Conservation (phyloP, 2,888 invertebrate species). For the Ptilodon capucinus region DNA sequence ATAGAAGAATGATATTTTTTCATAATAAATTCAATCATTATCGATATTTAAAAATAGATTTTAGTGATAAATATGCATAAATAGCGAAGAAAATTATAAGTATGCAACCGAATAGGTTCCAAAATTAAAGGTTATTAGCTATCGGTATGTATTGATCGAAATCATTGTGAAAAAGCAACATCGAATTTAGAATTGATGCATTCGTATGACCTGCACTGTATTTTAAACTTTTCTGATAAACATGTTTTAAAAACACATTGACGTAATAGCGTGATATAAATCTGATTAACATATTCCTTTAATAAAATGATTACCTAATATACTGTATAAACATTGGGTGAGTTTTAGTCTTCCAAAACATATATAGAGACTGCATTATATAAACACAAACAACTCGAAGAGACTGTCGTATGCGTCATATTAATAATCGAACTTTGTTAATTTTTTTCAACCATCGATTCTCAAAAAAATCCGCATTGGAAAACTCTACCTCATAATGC, state of each 20-base stretch:
- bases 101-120: slow-evolving; percentile 31
- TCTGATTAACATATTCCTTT: slow-evolving; percentile 21
- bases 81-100: slow-evolving; percentile 31
- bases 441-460: not conserved
- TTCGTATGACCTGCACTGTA: slow-evolving; percentile 9
- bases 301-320: slow-evolving; percentile 14
- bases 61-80: slow-evolving; percentile 27
- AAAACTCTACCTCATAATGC: not conserved
- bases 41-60: slow-evolving; percentile 45
- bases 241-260: slow-evolving; percentile 5
- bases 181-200: slow-evolving; percentile 33
- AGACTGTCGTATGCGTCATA: not conserved
- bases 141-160: slow-evolving; percentile 7
- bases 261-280: slow-evolving; percentile 14
- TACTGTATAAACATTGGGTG: slow-evolving; percentile 20
- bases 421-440: not conserved
- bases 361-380: slow-evolving; percentile 8
- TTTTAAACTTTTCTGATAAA: slow-evolving; percentile 6
- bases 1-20: slow-evolving; percentile 69
- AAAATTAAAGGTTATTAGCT: slow-evolving; percentile 12
- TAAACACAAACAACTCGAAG: not conserved
- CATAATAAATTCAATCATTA: slow-evolving; percentile 46
- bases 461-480: not conserved
- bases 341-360: slow-evolving; percentile 43
- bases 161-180: slow-evolving; percentile 34